phyloP scores from a whole-genome alignment of 2,888 invertebrate species.

The Polymixis flavicincta region DNA sequence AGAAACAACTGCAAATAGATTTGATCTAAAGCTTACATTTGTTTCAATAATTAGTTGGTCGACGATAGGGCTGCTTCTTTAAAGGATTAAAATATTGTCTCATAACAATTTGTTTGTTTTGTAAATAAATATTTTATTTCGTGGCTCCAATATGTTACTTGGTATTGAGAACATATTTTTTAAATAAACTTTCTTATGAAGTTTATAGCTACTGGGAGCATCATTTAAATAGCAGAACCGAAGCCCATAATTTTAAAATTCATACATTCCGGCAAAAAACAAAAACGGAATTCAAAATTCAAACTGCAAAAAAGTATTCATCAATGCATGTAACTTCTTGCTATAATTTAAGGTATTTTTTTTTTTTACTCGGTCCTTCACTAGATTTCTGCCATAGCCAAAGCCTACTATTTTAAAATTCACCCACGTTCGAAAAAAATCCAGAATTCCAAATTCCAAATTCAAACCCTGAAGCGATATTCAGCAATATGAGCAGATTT shows the following conservation, averaged over 20 bases:
- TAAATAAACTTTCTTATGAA: neutral
- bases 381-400: neutral
- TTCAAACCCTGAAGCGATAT: constrained; percentile 52
- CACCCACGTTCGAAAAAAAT: neutral
- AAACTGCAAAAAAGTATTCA: neutral
- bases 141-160: neutral
- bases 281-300: neutral
- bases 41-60: constrained; percentile 44
- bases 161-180: neutral
- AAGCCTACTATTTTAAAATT: neutral
- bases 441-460: constrained; percentile 35
- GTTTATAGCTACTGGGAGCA: neutral
- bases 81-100: neutral
- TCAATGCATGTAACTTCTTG: neutral
- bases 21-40: constrained; percentile 53
- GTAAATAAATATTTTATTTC: neutral
- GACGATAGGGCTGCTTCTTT: neutral
- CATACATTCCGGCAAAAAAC: neutral
- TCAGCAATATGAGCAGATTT: constrained; percentile 68
- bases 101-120: neutral
- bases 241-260: neutral
- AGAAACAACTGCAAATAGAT: constrained; percentile 48
- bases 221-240: no score
- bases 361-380: neutral
- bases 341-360: neutral